phyloP scores from a whole-genome alignment of 2,888 invertebrate genomes.

The Tolmerus cingulatus region DNA sequence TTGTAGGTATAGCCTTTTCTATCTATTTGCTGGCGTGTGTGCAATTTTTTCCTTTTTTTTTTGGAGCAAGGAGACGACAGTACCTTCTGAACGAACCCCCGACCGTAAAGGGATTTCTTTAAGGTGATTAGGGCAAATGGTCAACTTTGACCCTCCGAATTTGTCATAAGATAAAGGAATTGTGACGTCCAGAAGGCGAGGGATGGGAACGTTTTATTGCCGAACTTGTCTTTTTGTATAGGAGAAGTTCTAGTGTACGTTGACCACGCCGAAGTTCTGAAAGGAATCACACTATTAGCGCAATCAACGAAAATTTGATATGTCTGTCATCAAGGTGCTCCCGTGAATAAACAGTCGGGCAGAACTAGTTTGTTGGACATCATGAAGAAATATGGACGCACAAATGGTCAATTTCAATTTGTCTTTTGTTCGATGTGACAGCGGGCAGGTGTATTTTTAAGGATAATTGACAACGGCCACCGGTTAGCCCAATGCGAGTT shows the following conservation, averaged over 20 bases:
- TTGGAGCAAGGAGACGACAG: background rate
- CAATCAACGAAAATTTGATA: slow-evolving; percentile 16
- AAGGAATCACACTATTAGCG: background rate
- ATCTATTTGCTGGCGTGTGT: background rate
- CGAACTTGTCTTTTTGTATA: background rate
- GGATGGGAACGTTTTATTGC: background rate
- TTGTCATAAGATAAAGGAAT: slow-evolving; percentile 43
- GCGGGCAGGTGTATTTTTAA: background rate
- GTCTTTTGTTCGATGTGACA: background rate
- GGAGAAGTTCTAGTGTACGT: too few species aligned
- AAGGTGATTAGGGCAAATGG: slow-evolving; percentile 45
- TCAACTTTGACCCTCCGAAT: slow-evolving; percentile 41
- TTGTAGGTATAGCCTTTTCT: background rate
- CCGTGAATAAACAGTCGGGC: background rate
- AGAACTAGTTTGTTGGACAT: background rate
- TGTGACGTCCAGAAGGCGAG: background rate
- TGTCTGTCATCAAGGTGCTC: background rate
- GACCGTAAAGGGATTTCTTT: slow-evolving; percentile 36
- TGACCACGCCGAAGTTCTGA: background rate
- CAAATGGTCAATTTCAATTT: background rate
- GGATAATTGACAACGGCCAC: background rate
- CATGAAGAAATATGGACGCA: background rate
- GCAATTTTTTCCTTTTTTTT: background rate
- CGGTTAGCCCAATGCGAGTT: background rate
- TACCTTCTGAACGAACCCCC: background rate